phyloP scores from a whole-genome alignment of 2,797 vertebrate species.

The Bradypus variegatus region DNA sequence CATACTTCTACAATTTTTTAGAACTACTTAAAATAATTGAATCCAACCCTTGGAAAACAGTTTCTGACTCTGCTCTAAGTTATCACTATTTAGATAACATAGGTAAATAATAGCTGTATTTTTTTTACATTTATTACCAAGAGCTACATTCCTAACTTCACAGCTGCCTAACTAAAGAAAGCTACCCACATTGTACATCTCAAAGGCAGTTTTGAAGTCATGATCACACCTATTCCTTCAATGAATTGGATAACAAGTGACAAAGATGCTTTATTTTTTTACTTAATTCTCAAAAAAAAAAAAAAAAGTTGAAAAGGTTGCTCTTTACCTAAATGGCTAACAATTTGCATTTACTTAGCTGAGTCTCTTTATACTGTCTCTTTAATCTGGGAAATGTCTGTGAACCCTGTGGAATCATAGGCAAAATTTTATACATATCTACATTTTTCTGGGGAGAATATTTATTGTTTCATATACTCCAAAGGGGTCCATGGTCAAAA shows the following conservation, averaged over 20 bases:
- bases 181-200: neutral
- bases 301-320: neutral
- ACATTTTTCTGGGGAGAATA: neutral
- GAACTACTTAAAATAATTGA: neutral
- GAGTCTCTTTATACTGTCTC: neutral
- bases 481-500: neutral
- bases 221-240: neutral
- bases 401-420: neutral
- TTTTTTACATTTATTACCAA: neutral
- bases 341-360: neutral
- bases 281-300: neutral
- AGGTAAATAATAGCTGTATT: neutral
- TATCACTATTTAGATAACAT: neutral
- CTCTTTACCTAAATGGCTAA: neutral
- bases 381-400: neutral
- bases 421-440: neutral
- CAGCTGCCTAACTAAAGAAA: neutral
- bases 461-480: neutral
- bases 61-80: neutral
- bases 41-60: neutral
- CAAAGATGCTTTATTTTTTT: neutral
- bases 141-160: neutral
- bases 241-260: neutral
- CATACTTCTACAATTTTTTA: neutral
- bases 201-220: constrained; percentile 22